These are phyloP conservation scores for Cephalotes varians DNA, from an alignment of 2,888 invertebrate species.

Conservation along the genomic window DNA sequence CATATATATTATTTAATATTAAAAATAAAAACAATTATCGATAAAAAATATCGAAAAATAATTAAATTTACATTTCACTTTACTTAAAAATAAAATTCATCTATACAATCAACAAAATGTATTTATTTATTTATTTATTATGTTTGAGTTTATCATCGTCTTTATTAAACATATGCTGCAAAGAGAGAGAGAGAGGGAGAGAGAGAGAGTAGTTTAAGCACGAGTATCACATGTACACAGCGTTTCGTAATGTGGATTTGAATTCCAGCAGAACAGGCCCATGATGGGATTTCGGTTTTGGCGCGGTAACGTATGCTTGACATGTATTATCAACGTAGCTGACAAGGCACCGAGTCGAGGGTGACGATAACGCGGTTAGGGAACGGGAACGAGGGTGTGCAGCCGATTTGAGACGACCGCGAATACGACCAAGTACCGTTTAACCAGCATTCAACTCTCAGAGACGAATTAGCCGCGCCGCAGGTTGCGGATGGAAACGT, in stretches of 20 bases:
- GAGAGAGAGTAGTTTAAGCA: background rate
- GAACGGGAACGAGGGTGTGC: constrained; percentile 14
- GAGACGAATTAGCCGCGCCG: constrained; percentile 63
- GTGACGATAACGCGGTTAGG: constrained; percentile 66
- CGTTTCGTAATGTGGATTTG: constrained; percentile 8
- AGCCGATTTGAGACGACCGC: constrained; percentile 41
- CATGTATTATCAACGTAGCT: constrained; percentile 69
- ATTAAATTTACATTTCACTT: background rate
- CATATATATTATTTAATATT: background rate
- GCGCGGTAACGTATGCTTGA: constrained; percentile 63
- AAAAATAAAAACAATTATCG: background rate
- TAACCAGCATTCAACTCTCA: constrained; percentile 59
- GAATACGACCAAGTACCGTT: constrained; percentile 62
- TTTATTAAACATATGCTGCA: background rate
- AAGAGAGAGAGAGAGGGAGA: background rate
- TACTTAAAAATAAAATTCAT: background rate
- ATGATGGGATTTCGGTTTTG: constrained; percentile 60
- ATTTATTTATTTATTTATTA: background rate
- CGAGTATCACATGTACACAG: background rate
- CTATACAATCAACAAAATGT: background rate
- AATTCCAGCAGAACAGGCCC: constrained; percentile 25
- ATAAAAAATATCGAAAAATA: background rate
- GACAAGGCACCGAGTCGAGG: constrained; percentile 46
- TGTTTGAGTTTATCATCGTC: background rate
- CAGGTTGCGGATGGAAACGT: constrained; percentile 46